Percentiles rank a stretch among this genome's conserved stretches.
Evolutionary conservation across 2,113 vertebrate species (phyloP).

Genomic region (Stomatorhinus ivindoensis): DNA sequence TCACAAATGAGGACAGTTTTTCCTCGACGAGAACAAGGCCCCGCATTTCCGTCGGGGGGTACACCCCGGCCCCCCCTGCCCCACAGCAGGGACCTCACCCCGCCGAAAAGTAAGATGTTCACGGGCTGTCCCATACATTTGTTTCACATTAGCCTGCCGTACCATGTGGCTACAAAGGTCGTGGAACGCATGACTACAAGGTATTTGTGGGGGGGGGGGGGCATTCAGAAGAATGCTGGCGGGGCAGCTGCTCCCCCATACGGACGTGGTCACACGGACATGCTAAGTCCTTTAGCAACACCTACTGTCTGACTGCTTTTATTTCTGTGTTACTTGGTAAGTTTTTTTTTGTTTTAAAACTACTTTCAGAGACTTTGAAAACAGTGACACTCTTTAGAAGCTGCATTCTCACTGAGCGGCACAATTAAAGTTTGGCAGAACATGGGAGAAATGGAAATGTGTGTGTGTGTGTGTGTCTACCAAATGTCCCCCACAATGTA

Average conservation of each 20-base stretch:
- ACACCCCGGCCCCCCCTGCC: not conserved
- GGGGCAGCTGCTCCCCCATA: not conserved
- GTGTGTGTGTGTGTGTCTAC: fast-evolving
- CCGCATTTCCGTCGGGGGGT: not conserved
- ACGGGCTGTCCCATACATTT: conserved; percentile 17
- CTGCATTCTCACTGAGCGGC: not conserved
- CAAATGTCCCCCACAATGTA: no score
- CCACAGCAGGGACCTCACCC: not conserved
- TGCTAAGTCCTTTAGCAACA: not conserved
- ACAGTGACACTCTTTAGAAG: conserved; percentile 41
- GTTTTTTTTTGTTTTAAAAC: conserved; percentile 31
- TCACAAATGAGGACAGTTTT: not conserved
- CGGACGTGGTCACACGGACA: not conserved
- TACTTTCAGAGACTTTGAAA: conserved; percentile 41
- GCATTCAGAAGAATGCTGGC: conserved; percentile 10
- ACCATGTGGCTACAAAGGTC: conserved; percentile 16
- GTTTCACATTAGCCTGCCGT: conserved; percentile 29
- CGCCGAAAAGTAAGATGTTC: conserved; percentile 15
- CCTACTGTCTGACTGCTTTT: conserved; percentile 32
- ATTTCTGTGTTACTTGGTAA: conserved; percentile 34
- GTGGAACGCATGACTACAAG: conserved; percentile 25
- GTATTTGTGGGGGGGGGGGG: not conserved
- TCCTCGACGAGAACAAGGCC: not conserved
- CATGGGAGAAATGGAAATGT: conserved; percentile 24
- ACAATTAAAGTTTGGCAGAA: conserved; percentile 7